Evolutionary conservation across 2,888 invertebrate species (phyloP).

Genomic region (Macaria liturata): DNA sequence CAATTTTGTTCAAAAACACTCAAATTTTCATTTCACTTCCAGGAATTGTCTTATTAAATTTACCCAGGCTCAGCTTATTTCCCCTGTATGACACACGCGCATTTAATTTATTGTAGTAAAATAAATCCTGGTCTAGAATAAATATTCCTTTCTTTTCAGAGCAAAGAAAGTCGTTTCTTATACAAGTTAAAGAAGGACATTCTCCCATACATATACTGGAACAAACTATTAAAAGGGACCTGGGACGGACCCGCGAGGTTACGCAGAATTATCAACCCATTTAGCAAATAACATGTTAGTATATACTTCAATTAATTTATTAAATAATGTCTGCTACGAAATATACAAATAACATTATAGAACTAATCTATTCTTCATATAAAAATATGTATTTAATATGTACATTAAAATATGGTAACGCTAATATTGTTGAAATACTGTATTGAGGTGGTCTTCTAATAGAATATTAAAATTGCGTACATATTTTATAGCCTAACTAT

Average conservation of each 20-base stretch:
- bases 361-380: neutral
- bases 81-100: too few relatives aligned
- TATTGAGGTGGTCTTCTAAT: conserved; percentile 1
- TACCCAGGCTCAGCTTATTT: too few relatives aligned
- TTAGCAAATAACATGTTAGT: conserved; percentile 13
- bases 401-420: conserved; percentile 9
- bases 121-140: neutral
- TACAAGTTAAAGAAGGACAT: conserved; percentile 91
- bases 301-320: conserved; percentile 14
- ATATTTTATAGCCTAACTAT: too few relatives aligned
- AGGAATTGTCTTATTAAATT: too few relatives aligned
- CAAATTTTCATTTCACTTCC: too few relatives aligned
- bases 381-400: conserved; percentile 6
- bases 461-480: neutral
- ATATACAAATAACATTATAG: conserved; percentile 11
- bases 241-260: conserved; percentile 89
- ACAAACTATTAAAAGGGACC: conserved; percentile 89
- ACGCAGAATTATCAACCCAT: conserved; percentile 72
- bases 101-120: too few relatives aligned
- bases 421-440: conserved; percentile 8
- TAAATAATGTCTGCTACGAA: conserved; percentile 14
- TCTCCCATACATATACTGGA: conserved; percentile 95
- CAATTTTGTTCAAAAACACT: too few relatives aligned
- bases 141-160: conserved; percentile 58
- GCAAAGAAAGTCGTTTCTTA: conserved; percentile 83